Evolutionary conservation across 2,113 vertebrate genomes (phyloP).

Genomic region (Myiozetetes cayanensis): DNA sequence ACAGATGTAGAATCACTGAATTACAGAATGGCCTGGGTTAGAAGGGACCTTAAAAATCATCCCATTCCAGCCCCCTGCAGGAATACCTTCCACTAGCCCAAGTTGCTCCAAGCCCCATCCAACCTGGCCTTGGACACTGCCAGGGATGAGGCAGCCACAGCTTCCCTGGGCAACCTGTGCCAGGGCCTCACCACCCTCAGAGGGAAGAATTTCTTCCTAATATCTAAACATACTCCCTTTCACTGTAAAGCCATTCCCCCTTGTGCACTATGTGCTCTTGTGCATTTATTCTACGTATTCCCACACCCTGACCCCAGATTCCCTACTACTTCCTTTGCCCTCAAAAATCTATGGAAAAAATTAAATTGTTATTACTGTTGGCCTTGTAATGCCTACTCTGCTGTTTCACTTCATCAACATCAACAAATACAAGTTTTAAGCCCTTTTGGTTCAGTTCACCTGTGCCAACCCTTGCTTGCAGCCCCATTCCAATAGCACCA

Average conservation of each 20-base stretch:
- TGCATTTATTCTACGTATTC: accelerated
- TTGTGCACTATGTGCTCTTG: background rate
- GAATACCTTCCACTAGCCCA: background rate
- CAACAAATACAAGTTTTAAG: background rate
- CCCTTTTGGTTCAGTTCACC: background rate
- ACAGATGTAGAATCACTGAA: background rate
- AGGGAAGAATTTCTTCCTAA: background rate
- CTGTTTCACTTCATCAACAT: background rate
- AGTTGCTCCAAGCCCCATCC: accelerated
- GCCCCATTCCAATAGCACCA: background rate
- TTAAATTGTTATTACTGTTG: background rate
- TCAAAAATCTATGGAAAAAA: background rate
- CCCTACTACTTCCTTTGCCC: background rate
- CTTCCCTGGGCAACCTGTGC: background rate
- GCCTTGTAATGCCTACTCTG: background rate
- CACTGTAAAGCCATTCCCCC: background rate
- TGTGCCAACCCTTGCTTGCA: background rate
- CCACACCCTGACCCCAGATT: background rate
- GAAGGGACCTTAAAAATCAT: background rate
- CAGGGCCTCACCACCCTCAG: accelerated
- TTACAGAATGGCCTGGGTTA: background rate
- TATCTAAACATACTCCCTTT: background rate
- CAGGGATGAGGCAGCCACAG: background rate
- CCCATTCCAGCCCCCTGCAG: accelerated
- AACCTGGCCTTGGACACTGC: background rate